Evolutionary conservation across 2,888 invertebrate species (phyloP).

Genomic region (Drosophila peninsularis): DNA sequence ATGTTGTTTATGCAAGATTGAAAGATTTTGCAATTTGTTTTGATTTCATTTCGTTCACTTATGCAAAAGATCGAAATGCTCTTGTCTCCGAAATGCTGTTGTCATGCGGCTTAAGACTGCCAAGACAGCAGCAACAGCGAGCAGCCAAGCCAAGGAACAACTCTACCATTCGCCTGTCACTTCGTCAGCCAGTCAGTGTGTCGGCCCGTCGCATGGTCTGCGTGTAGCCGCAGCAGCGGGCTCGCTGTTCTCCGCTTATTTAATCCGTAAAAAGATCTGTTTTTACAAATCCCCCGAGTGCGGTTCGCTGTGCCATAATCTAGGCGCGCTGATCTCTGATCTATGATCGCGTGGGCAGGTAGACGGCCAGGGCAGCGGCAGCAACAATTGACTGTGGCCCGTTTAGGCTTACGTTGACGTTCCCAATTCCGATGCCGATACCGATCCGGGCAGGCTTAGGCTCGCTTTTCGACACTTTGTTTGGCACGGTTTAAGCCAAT

Average conservation of each 20-base stretch:
- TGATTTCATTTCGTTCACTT: neutral
- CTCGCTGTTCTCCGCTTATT: constrained; percentile 57
- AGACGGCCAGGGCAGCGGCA: constrained; percentile 34
- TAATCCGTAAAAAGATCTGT: constrained; percentile 80
- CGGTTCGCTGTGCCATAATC: constrained; percentile 54
- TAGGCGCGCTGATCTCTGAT: constrained; percentile 63
- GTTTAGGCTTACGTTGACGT: constrained; percentile 17
- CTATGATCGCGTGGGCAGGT: constrained; percentile 65
- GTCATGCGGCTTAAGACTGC: constrained; percentile 34
- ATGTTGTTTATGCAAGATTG: neutral
- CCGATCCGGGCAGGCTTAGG: constrained; percentile 69
- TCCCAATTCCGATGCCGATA: constrained; percentile 39
- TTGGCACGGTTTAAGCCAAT: constrained; percentile 80
- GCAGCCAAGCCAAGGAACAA: neutral
- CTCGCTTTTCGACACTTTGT: constrained; percentile 80
- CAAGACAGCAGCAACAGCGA: neutral
- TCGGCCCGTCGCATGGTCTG: neutral
- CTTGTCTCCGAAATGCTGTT: constrained; percentile 36
- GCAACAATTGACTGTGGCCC: constrained; percentile 31
- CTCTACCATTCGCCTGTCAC: constrained; percentile 18
- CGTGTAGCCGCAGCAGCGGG: neutral
- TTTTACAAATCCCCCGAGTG: constrained; percentile 72
- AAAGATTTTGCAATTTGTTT: constrained; percentile 5
- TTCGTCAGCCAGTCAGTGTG: constrained; percentile 13
- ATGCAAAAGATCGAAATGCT: neutral